Evolutionary conservation across 2,797 vertebrate genomes (phyloP), one percentile per base, ranked within the genome.

Genomic region (Enteromius mattozi): DNA sequence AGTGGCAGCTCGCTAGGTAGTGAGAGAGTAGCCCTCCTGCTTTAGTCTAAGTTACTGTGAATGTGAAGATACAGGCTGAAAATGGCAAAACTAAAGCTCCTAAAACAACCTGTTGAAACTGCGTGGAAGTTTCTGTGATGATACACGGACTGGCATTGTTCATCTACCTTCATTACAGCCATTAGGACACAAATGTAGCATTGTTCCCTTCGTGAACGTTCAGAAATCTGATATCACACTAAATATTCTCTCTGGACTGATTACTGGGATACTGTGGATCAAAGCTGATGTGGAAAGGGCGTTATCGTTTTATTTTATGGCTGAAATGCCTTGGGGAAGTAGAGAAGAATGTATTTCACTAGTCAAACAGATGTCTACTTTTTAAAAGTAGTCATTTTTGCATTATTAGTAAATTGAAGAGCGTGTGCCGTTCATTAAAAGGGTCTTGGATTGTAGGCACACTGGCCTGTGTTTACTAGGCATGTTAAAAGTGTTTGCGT

Each of bases 131-230:
- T 83, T 68, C 14, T 77, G 33, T 45, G 19, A 45, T 84, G 45
- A 68, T 61, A 59, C 10, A 61, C 37, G 68, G 14, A 47, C 45
- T 65, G 14, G 45, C 61, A 68, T 76, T 68, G 76, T 59, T 59
- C 37, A 61, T 79, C 27, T 78, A 17, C 76, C 61, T 70, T 84
- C 40, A 68, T 77, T 69, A 68, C 45, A 45, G 63, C 61, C 21
- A 71, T 70, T 63, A n/a, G 75, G 24, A 16, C 61, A 83, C 82
- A 83, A 69, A 71, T 49, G 66, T 84, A 21, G 9, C 82, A 70
- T 79, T 78, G 75, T 69, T 66, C 2, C 27, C 2, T 47, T 70
- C 35, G 65, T 14, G 37, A 70, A 49, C 49, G 24, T 77, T 69
- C 17, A 33, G 82, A 77, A 70, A 84, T 63, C 14, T 14, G 75